phyloP scores from a whole-genome alignment of 2,797 vertebrate genomes.

The Paratrypauchen microcephalus region DNA sequence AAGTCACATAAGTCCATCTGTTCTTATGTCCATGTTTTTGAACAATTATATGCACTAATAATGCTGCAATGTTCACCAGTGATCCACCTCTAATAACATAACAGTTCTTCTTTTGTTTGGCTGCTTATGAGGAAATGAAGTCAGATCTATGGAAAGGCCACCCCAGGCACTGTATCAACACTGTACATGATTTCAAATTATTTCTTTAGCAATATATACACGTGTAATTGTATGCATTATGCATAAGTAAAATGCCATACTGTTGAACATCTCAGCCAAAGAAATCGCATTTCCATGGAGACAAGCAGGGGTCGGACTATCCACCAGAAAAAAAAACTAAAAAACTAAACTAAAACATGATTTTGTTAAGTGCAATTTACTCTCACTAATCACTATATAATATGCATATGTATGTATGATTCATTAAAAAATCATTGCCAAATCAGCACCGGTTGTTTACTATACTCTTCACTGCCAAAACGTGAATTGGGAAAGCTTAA shows the following conservation, averaged over 20 bases:
- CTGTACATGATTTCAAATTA: too few relatives aligned
- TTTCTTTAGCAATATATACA: too few relatives aligned
- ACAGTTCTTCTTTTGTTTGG: not conserved
- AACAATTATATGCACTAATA: not conserved
- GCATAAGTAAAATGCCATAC: too few relatives aligned
- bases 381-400: not conserved
- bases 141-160: too few relatives aligned
- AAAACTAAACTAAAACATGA: too few relatives aligned
- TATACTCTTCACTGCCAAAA: constrained; percentile 34
- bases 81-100: too few relatives aligned
- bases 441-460: constrained; percentile 15
- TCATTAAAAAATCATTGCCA: not conserved
- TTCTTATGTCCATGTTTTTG: constrained; percentile 21
- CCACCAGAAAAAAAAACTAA: not conserved
- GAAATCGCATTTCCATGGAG: too few relatives aligned
- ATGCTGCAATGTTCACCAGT: not conserved
- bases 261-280: too few relatives aligned
- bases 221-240: too few relatives aligned
- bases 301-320: too few relatives aligned
- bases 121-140: not conserved
- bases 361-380: not conserved
- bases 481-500: constrained; percentile 41
- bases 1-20: constrained; percentile 33
- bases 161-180: too few relatives aligned
- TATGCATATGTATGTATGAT: not conserved